Evolutionary conservation across 2,888 invertebrate species (phyloP).

Genomic region (Meiosimyza platycephala): DNA sequence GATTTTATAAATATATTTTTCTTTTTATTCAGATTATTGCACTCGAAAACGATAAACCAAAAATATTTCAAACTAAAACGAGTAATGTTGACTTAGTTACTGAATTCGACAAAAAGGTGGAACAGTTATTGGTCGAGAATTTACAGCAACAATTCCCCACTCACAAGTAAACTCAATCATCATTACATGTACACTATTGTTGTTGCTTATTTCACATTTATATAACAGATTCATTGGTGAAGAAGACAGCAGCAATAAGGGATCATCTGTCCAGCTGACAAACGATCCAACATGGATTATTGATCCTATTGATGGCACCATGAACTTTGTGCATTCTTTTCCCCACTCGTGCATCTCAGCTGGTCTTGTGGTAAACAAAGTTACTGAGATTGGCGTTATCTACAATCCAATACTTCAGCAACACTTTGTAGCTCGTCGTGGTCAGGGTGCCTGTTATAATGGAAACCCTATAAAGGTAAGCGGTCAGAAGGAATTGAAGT

Average conservation of each 20-base stretch:
- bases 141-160: constrained; percentile 78
- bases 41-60: constrained; percentile 71
- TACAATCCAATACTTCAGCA: constrained; percentile 91
- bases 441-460: constrained; percentile 90
- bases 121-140: constrained; percentile 82
- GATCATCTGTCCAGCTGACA: constrained; percentile 78
- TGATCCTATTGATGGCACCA: constrained; percentile 52
- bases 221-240: neutral
- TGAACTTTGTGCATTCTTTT: constrained; percentile 93
- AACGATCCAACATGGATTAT: constrained; percentile 59
- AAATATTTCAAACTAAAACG: constrained; percentile 78
- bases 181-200: neutral
- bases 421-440: constrained; percentile 87
- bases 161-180: constrained; percentile 73
- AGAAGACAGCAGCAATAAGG: constrained; percentile 65
- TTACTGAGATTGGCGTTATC: constrained; percentile 83
- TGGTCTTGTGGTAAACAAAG: constrained; percentile 80
- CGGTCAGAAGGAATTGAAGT: constrained; percentile 73
- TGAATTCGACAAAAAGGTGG: constrained; percentile 93
- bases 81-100: constrained; percentile 94
- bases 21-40: constrained; percentile 70
- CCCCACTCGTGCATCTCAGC: constrained; percentile 92
- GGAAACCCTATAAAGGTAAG: constrained; percentile 81
- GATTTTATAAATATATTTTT: no score
- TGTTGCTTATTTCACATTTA: no score